phyloP scores from a whole-genome alignment of 2,797 vertebrate genomes.

The Pseudocheirus occidentalis region DNA sequence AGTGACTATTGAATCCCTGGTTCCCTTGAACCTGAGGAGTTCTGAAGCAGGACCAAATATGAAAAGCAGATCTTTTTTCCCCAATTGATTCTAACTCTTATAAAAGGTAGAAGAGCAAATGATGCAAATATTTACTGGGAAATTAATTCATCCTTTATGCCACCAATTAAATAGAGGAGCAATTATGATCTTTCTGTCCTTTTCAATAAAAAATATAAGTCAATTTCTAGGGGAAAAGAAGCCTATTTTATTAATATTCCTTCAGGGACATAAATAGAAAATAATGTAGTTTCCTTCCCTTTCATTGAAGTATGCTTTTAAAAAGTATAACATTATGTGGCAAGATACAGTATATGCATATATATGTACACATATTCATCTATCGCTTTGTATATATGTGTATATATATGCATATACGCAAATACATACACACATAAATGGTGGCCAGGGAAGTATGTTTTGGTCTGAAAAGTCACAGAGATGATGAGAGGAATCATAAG shows the following conservation, averaged over 20 bases:
- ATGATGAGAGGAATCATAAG: no score
- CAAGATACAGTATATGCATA: no score
- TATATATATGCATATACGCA: no score
- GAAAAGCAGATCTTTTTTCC: neutral
- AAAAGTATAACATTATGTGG: neutral
- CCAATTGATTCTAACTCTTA: neutral
- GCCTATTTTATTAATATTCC: neutral
- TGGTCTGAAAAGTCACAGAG: no score
- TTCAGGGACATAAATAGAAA: neutral
- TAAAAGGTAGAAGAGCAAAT: neutral
- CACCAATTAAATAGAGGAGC: neutral
- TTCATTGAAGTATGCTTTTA: neutral
- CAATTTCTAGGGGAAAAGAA: neutral
- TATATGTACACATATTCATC: no score
- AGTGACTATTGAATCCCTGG: neutral
- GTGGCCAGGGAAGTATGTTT: no score
- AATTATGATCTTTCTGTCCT: neutral
- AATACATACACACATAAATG: no score
- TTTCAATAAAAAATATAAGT: neutral
- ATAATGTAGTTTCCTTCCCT: neutral
- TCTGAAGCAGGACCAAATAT: neutral
- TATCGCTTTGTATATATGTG: no score
- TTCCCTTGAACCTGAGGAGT: neutral
- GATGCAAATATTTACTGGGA: neutral
- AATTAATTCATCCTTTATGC: neutral